Evolutionary conservation across 1,140 invertebrate species (phyloP).

Genomic region (Neodiprion lecontei): DNA sequence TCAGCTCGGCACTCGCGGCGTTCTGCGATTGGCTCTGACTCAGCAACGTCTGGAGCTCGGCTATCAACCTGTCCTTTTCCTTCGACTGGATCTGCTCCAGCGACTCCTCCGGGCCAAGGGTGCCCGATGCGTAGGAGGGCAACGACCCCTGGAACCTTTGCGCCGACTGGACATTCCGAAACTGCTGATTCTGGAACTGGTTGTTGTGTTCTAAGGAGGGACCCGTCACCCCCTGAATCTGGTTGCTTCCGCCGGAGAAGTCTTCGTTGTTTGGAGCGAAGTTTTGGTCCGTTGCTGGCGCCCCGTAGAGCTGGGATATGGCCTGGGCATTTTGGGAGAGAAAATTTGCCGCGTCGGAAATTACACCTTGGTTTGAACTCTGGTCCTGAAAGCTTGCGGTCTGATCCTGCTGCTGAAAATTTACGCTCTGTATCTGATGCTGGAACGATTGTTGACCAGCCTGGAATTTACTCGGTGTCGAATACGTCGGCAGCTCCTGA

Average conservation of each 20-base stretch:
- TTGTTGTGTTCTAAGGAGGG: conserved; percentile 20
- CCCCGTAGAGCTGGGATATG: conserved; percentile 52
- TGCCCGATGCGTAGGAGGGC: conserved; percentile 50
- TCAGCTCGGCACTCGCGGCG: conserved; percentile 14
- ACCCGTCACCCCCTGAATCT: conserved; percentile 23
- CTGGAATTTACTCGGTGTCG: conserved; percentile 32
- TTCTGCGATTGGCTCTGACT: conserved; percentile 32
- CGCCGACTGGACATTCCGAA: conserved; percentile 15
- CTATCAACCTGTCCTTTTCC: conserved; percentile 52
- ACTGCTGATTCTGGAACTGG: conserved; percentile 24
- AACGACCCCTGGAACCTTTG: conserved; percentile 33
- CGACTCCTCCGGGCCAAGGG: conserved; percentile 43
- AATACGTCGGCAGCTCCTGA: conserved; percentile 46
- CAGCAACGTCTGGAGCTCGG: conserved; percentile 46
- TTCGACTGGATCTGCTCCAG: conserved; percentile 47
- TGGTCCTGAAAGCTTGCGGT: conserved; percentile 22
- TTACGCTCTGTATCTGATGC: conserved; percentile 10
- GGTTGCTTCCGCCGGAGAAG: conserved; percentile 33
- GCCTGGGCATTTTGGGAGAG: conserved; percentile 53
- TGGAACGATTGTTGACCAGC: conserved; percentile 6
- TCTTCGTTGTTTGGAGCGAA: conserved; percentile 47
- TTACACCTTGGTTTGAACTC: conserved; percentile 32
- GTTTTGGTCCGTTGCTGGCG: conserved; percentile 43
- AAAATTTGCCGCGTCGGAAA: conserved; percentile 55
- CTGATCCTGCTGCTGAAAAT: conserved; percentile 29